These are phyloP conservation scores for Parotocinclus haroldoi DNA, from an alignment of 2,797 vertebrate genomes.

Conservation along the genomic window DNA sequence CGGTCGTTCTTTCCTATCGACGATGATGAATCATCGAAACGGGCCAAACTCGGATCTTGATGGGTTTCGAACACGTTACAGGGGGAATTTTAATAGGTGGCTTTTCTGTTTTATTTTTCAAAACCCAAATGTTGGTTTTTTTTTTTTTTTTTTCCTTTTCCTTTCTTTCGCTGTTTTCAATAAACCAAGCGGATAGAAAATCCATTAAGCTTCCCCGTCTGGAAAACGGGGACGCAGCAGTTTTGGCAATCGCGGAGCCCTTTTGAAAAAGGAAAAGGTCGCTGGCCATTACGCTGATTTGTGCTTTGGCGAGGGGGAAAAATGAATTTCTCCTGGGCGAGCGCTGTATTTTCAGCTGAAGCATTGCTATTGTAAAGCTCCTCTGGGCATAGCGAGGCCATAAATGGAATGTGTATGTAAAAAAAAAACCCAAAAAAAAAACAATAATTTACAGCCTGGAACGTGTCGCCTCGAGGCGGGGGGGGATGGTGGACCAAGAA, in stretches of 20 bases:
- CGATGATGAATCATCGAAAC: not conserved
- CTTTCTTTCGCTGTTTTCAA: constrained; percentile 35
- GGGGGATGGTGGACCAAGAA: constrained; percentile 28
- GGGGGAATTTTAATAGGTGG: constrained; percentile 26
- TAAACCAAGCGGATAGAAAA: constrained; percentile 20
- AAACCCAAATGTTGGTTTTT: too few species aligned
- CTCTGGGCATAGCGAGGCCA: constrained; percentile 36
- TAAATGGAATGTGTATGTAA: constrained; percentile 45
- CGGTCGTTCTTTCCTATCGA: not conserved
- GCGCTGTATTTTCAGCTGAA: constrained; percentile 36
- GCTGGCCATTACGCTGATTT: constrained; percentile 28
- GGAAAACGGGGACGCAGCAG: constrained; percentile 22
- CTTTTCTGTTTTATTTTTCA: constrained; percentile 8
- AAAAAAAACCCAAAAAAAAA: too few species aligned
- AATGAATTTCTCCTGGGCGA: constrained; percentile 19
- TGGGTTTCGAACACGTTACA: not conserved
- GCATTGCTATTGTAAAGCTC: constrained; percentile 40
- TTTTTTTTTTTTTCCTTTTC: constrained; percentile 5
- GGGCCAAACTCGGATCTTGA: not conserved
- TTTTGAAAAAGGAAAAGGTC: constrained; percentile 25
- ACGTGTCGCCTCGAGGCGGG: constrained; percentile 30
- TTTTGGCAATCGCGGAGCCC: constrained; percentile 24
- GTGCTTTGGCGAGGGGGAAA: constrained; percentile 13
- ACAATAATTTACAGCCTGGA: constrained; percentile 45
- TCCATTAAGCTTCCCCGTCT: constrained; percentile 23